phyloP scores from a whole-genome alignment of 2,113 vertebrate species.

The Illadopsis cleaveri region DNA sequence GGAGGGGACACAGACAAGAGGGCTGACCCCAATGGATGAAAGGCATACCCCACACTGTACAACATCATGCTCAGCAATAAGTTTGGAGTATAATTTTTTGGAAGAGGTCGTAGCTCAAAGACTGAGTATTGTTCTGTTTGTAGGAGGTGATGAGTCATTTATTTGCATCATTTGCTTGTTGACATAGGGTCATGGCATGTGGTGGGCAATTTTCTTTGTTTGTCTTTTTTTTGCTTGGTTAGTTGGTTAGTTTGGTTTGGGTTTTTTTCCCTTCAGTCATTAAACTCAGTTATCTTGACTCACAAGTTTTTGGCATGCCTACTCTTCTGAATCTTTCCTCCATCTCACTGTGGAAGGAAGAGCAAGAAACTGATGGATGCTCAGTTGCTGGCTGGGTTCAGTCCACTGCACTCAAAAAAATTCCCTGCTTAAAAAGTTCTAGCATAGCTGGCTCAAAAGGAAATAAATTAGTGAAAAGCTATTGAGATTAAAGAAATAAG shows the following conservation, averaged over 20 bases:
- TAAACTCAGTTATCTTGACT: neutral
- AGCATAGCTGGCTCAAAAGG: neutral
- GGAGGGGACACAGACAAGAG: accelerated
- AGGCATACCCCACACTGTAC: neutral
- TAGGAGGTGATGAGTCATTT: neutral
- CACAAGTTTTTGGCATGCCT: neutral
- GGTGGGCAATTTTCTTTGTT: neutral
- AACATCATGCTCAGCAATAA: neutral
- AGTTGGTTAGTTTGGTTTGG: neutral
- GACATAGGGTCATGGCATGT: accelerated
- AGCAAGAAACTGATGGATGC: accelerated
- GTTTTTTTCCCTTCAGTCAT: neutral
- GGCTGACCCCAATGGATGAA: accelerated
- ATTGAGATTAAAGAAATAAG: neutral
- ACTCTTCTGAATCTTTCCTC: neutral
- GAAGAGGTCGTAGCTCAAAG: neutral
- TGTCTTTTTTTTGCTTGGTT: neutral
- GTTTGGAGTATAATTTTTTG: neutral
- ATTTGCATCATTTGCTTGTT: neutral
- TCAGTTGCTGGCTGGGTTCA: neutral
- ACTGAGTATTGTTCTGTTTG: neutral
- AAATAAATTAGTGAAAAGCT: neutral
- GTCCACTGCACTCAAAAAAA: neutral
- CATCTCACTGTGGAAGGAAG: neutral
- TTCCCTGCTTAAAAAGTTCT: neutral